A percentile compares a stretch with the other conserved stretches of the same genome.
Evolutionary conservation across 1,140 invertebrate species (phyloP).

Genomic region (Drosophila guanche): DNA sequence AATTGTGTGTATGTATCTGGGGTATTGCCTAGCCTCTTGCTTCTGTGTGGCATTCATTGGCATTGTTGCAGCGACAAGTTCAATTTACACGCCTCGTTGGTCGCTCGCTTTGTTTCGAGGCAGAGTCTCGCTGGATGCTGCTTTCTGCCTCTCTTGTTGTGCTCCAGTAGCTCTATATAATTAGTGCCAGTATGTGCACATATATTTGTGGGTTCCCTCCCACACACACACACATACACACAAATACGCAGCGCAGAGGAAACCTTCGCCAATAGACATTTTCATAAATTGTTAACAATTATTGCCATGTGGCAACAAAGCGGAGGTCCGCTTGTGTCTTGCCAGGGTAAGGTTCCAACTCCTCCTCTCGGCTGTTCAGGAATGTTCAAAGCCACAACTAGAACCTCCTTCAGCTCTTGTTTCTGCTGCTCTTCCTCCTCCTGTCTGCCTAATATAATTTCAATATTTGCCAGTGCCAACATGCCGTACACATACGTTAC

Average conservation of each 20-base stretch:
- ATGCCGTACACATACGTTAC: conserved; percentile 58
- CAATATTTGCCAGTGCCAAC: conserved; percentile 59
- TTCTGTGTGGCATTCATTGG: conserved; percentile 40
- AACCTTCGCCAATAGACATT: conserved; percentile 63
- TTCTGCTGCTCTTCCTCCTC: background rate
- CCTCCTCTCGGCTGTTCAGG: conserved; percentile 13
- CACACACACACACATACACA: background rate
- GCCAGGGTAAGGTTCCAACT: conserved; percentile 14
- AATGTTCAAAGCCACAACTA: no score
- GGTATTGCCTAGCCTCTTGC: conserved; percentile 4
- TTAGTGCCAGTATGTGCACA: conserved; percentile 34
- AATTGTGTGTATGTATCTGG: conserved; percentile 39
- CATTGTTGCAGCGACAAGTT: conserved; percentile 60
- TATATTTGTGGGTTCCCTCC: conserved; percentile 27
- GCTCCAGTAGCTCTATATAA: conserved; percentile 64
- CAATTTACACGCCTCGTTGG: conserved; percentile 67
- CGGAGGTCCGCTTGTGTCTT: conserved; percentile 49
- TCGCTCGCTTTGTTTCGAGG: conserved; percentile 42
- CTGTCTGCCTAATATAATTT: conserved; percentile 47
- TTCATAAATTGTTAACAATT: conserved; percentile 81
- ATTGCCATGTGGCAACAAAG: conserved; percentile 51
- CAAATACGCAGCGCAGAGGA: conserved; percentile 22
- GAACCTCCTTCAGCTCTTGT: background rate
- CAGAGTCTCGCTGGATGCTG: conserved; percentile 7
- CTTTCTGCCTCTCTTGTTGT: conserved; percentile 34